These are phyloP conservation scores for Dioctria linearis DNA, from an alignment of 2,888 invertebrate species.

Conservation along the genomic window DNA sequence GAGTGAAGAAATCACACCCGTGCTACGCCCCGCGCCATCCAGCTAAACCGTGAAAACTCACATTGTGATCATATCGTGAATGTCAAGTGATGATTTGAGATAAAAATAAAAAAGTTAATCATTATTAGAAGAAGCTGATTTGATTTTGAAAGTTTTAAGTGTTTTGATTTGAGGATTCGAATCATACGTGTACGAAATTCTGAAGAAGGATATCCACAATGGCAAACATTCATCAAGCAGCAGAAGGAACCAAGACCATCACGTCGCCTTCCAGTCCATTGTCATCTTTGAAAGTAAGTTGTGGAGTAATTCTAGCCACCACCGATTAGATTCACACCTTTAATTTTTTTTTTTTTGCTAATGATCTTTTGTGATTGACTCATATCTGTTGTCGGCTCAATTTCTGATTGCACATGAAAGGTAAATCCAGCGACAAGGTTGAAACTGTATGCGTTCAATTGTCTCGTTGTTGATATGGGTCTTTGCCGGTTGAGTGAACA, in stretches of 20 bases:
- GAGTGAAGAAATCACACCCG: neutral
- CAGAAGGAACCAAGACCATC: neutral
- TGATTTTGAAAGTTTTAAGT: neutral
- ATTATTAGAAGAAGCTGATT: neutral
- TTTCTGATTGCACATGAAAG: slow-evolving; percentile 8
- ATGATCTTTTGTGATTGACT: slow-evolving; percentile 18
- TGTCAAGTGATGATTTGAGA: neutral
- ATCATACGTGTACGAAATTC: neutral
- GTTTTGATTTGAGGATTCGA: neutral
- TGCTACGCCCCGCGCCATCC: neutral
- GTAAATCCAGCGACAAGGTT: slow-evolving; percentile 5
- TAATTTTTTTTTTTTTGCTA: neutral
- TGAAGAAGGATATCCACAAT: neutral
- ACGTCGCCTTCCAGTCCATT: neutral
- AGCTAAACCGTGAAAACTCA: neutral
- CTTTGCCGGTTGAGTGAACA: slow-evolving; percentile 27
- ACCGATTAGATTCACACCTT: neutral
- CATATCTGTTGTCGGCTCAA: neutral
- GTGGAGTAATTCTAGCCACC: neutral
- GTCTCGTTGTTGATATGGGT: slow-evolving; percentile 10
- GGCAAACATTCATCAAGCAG: slow-evolving; percentile 24
- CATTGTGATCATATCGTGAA: neutral
- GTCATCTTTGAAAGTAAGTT: slow-evolving; percentile 34
- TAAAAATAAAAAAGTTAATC: neutral
- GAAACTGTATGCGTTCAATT: slow-evolving; percentile 12